Conservation (phyloP, 2,888 invertebrate genomes). For the Ommatoiulus sabulosus region DNA sequence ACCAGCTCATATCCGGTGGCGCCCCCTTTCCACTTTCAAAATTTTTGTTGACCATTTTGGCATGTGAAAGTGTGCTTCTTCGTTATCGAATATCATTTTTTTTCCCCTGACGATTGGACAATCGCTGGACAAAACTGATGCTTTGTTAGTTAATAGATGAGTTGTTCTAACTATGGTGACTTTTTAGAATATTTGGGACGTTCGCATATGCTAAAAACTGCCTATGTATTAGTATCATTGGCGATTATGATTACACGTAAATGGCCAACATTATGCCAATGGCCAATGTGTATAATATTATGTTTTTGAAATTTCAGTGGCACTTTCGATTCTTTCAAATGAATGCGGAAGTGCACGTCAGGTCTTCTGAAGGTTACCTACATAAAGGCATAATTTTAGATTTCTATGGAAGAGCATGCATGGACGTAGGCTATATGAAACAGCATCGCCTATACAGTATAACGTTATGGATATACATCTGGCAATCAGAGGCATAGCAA, state of each 20-base stretch:
- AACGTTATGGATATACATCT: not conserved
- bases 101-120: too few relatives aligned
- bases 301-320: not conserved
- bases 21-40: too few relatives aligned
- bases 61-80: too few relatives aligned
- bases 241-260: not conserved
- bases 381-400: conserved; percentile 17
- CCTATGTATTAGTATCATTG: not conserved
- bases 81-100: too few relatives aligned
- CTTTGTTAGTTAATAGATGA: too few relatives aligned
- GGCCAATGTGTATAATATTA: not conserved
- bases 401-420: conserved; percentile 23
- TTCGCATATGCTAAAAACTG: too few relatives aligned
- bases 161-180: too few relatives aligned
- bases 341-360: conserved; percentile 15
- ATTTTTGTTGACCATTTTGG: too few relatives aligned
- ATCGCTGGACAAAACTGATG: too few relatives aligned
- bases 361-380: conserved; percentile 42
- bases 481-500: not conserved
- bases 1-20: too few relatives aligned
- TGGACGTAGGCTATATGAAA: conserved; percentile 31
- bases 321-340: not conserved
- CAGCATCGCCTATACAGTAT: not conserved
- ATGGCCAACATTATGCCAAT: not conserved
- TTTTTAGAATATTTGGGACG: too few relatives aligned